Evolutionary conservation across 1,140 invertebrate species (phyloP).

Genomic region (Arctopsyche grandis): DNA sequence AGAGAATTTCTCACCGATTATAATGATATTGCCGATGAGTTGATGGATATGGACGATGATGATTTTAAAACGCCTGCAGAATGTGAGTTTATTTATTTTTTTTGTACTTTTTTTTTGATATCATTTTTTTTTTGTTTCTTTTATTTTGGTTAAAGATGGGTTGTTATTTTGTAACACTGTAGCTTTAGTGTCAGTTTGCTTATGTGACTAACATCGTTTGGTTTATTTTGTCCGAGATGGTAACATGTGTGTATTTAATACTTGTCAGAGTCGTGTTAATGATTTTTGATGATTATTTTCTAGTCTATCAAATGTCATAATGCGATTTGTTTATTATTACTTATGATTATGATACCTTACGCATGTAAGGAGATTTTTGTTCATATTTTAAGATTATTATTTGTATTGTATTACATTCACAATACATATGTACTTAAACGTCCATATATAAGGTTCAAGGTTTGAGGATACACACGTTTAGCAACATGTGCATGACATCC

Average conservation of each 20-base stretch:
- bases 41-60: constrained; percentile 41
- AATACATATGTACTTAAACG: too few species aligned
- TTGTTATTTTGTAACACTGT: not conserved
- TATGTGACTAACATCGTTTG: not conserved
- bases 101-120: constrained; percentile 42
- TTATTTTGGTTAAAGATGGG: not conserved
- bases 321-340: too few species aligned
- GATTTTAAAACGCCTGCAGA: constrained; percentile 49
- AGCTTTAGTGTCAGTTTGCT: constrained; percentile 2
- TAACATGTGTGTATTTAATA: not conserved
- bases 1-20: not conserved
- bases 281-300: too few species aligned
- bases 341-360: too few species aligned
- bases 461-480: not conserved
- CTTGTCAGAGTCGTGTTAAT: too few species aligned
- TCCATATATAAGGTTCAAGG: not conserved
- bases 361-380: too few species aligned
- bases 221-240: not conserved
- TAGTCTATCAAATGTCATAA: too few species aligned
- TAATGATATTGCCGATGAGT: constrained; percentile 5
- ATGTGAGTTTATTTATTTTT: constrained; percentile 52
- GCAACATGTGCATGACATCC: constrained; percentile 15
- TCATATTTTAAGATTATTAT: too few species aligned
- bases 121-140: constrained; percentile 29
- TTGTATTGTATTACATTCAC: too few species aligned